Conservation (phyloP, 2,888 invertebrate genomes). For the Endomychus coccineus region DNA sequence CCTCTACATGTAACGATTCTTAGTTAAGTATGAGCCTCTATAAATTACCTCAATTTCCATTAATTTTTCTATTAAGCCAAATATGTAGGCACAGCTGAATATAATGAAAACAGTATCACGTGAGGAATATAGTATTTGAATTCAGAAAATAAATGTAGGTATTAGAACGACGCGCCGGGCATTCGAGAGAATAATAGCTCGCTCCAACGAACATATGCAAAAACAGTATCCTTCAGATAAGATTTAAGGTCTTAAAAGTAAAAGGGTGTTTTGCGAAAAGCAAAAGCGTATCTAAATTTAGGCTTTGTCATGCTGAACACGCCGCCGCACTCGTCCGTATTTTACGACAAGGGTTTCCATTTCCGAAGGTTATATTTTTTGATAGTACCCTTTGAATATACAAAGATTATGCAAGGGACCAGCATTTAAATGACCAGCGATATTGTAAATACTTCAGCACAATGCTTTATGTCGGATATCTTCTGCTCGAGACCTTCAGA, state of each 20-base stretch:
- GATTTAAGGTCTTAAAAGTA: slow-evolving; percentile 32
- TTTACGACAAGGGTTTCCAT: slow-evolving; percentile 1
- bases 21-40: too few species aligned
- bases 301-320: slow-evolving; percentile 6
- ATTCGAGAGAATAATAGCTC: too few species aligned
- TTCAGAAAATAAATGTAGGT: too few species aligned
- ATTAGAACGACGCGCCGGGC: too few species aligned
- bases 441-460: not conserved
- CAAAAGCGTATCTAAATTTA: slow-evolving; percentile 37
- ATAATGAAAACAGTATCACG: too few species aligned
- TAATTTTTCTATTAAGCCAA: too few species aligned
- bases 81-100: too few species aligned
- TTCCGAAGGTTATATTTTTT: slow-evolving; percentile 1
- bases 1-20: too few species aligned
- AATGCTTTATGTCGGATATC: not conserved
- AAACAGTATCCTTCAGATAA: slow-evolving; percentile 28
- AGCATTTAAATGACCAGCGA: slow-evolving; percentile 1
- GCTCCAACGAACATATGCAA: too few species aligned
- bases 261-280: slow-evolving; percentile 39
- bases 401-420: slow-evolving; percentile 1
- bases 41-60: too few species aligned
- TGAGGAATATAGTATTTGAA: too few species aligned
- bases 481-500: too few species aligned
- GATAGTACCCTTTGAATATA: slow-evolving; percentile 1
- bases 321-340: not conserved